These are phyloP conservation scores for Halocynthia aurantium DNA, from an alignment of 23 tunicate species.

Conservation along the genomic window DNA sequence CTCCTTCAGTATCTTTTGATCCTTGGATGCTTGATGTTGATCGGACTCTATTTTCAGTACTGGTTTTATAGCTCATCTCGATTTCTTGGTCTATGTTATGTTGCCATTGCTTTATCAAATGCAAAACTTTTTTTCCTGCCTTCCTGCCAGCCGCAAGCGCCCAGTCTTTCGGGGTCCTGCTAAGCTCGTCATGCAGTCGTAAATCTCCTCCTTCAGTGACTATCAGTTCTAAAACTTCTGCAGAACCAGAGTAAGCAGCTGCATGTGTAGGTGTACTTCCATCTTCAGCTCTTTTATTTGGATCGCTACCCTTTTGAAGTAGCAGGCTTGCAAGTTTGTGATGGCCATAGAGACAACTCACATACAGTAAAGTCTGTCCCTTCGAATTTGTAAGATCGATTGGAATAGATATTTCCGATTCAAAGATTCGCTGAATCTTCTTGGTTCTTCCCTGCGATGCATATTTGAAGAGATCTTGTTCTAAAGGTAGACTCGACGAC, in stretches of 20 bases:
- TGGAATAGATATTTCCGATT: slow-evolving; percentile 16
- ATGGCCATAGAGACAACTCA: slow-evolving; percentile 44
- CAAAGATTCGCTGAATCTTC: slow-evolving; percentile 24
- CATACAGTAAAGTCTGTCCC: slow-evolving; percentile 85
- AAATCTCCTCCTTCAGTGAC: slow-evolving; percentile 76
- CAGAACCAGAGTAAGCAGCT: slow-evolving; percentile 68
- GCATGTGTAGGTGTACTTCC: slow-evolving; percentile 95
- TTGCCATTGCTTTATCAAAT: slow-evolving; percentile 19
- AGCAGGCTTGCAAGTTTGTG: slow-evolving; percentile 51
- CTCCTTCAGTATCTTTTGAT: background rate
- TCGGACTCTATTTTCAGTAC: background rate
- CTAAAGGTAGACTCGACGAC: background rate
- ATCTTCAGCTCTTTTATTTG: slow-evolving; percentile 84
- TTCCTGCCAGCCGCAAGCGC: slow-evolving; percentile 73
- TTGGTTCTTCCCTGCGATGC: slow-evolving; percentile 46
- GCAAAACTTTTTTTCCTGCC: slow-evolving; percentile 40
- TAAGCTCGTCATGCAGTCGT: slow-evolving; percentile 65
- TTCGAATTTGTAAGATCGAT: slow-evolving; percentile 55
- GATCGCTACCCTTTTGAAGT: slow-evolving; percentile 54
- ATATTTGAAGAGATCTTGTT: slow-evolving; percentile 39
- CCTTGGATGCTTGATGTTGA: background rate
- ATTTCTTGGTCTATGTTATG: background rate
- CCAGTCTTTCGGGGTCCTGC: slow-evolving; percentile 74
- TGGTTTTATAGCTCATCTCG: background rate
- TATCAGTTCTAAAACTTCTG: slow-evolving; percentile 24